Base-by-base conservation (phyloP, 2,888 invertebrate genomes). In the Apamea epomidion region DNA sequence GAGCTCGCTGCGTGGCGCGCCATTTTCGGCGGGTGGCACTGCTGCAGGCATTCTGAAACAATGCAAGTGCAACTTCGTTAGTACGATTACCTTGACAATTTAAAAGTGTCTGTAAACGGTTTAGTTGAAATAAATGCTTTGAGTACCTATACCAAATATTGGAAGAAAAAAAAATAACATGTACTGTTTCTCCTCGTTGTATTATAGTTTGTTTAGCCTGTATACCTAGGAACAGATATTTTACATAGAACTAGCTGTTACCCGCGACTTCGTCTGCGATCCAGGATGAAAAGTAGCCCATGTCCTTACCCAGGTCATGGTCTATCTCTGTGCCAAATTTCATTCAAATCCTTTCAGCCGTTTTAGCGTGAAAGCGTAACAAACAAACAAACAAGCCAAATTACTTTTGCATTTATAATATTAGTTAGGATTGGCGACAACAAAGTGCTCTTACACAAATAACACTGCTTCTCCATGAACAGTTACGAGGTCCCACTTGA, bases 1-100 rank as follows among this genome's bases (percentile, higher is more conserved):
- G 92, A 99, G 97, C 97, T 99, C 99, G 91, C 99, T 98, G 95
- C 98, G 97, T 80, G 99, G 99, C 91, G 98, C 98, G 95, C 97
- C 98, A 95, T 95, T 96, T 93, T 97, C 97, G 88, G 97, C 95
- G 92, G 98, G 97, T 86, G 97, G 97, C 88, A 96, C 97, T 93
- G 97, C 94, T 91, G 97, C 93, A 91, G 98, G 98, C 98, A 98
- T 98, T 95, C 97, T 98, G 95, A 65, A 97, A 96, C 90, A 92
- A 93, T n/a, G 48, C 60, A 74, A 69, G 58, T 67, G 69, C n/a
- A n/a, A 51, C 8, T 37, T 37, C 8, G 42, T 85, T 51, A 84
- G 37, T 37, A 32, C 29, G 16, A 29, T 1, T 60, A 60, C 58
- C 12, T n/a, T n/a, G 10, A 58, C 58, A 58, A 58, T 18, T 18